Conservation (phyloP, 2,888 invertebrate genomes). For the Clepsis dumicolana region DNA sequence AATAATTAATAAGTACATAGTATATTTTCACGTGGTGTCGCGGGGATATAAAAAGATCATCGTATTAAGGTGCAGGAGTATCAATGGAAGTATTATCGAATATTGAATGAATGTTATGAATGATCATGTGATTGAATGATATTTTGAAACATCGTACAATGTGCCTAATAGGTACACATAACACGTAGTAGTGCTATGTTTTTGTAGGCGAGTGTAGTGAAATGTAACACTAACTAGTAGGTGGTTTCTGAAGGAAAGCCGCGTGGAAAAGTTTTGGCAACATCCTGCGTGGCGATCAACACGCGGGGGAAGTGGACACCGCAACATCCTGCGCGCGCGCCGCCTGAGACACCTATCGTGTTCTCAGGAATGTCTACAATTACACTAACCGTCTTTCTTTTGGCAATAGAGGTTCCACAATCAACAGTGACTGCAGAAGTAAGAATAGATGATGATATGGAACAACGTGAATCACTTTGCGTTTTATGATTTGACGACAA, state of each 20-base stretch:
- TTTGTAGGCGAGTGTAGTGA: slow-evolving; percentile 46
- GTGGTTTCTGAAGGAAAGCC: slow-evolving; percentile 60
- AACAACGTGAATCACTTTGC: neutral
- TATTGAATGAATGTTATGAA: slow-evolving; percentile 41
- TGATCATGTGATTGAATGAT: slow-evolving; percentile 32
- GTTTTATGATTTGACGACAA: slow-evolving; percentile 8
- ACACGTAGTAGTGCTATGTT: slow-evolving; percentile 28
- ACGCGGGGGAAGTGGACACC: slow-evolving; percentile 78
- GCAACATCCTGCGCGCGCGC: slow-evolving; percentile 75
- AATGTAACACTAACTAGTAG: slow-evolving; percentile 61
- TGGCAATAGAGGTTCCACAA: neutral
- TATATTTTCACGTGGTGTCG: slow-evolving; percentile 15
- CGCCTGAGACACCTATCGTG: slow-evolving; percentile 35
- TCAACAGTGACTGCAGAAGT: neutral
- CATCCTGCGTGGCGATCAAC: slow-evolving; percentile 78
- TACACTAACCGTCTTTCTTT: slow-evolving; percentile 9
- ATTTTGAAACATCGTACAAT: slow-evolving; percentile 35
- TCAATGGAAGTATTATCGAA: slow-evolving; percentile 28
- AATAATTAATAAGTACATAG: slow-evolving; percentile 5
- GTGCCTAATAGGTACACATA: slow-evolving; percentile 20
- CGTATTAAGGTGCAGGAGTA: slow-evolving; percentile 21
- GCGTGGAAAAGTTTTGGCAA: slow-evolving; percentile 75
- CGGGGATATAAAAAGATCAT: slow-evolving; percentile 28
- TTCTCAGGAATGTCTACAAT: slow-evolving; percentile 38
- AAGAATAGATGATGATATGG: neutral